Evolutionary conservation across 2,113 vertebrate genomes (phyloP), one percentile per base, ranked within the genome.

Genomic region (Cynoglossus semilaevis): DNA sequence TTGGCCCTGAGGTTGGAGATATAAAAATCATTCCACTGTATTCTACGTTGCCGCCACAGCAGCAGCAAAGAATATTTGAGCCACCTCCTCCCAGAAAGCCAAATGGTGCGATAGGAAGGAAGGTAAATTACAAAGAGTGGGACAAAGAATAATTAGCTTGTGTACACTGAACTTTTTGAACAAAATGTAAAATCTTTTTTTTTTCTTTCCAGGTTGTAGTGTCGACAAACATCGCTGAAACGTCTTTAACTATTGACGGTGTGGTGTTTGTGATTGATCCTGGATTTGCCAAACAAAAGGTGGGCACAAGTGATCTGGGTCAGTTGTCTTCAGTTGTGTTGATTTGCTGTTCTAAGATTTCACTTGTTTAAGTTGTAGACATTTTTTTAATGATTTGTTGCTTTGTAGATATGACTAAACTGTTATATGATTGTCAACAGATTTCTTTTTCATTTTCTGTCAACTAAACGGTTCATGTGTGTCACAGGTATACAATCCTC

Each of bases 21-120:
- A 97, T 99, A 82, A 99, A 99, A 90, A 98, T 99, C 91, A 99
- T 99, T 91, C 97, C 97, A 12, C 87, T 99, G 42, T 99, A 99
- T 87, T 99, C 97, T 42, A 99, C 97, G 0, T 91, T 99, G 78
- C 97, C 97, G 36, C 97, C 97, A 1, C 96, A 98, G 67, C 97
- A 99, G 51, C 97, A 99, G 64, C 97, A 99, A 72, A 92, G 97
- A 61, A 98, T 99, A 86, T 99, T 99, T 87, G 97, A 99, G 76
- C 93, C 97, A 1, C 95, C 97, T 0, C 96, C 97, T 63, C 97
- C 96, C 5, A 94, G 95, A 83, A 99, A 99, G 49, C 92, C 94
- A 51, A 98, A 87, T 1, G 97, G 97, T 63, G 97, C 95, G 71
- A 99, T 99, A 72, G 97, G 97, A 85, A 93, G 97, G 86, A 99